Percentiles rank a stretch among this genome's conserved stretches.
phyloP scores from a whole-genome alignment of 2,888 invertebrate species.

The Acrobasis repandana region DNA sequence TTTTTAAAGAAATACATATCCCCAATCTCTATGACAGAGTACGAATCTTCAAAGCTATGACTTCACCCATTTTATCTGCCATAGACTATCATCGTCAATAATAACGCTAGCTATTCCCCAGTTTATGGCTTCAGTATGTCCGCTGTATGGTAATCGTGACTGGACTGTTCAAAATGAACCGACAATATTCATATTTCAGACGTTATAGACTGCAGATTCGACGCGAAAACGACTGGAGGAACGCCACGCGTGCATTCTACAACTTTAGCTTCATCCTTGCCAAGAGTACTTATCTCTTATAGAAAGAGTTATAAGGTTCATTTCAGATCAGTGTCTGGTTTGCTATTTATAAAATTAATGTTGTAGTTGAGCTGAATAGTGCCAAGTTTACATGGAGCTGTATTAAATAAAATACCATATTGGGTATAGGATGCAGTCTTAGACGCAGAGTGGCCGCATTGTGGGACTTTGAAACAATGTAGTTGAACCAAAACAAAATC shows the following conservation, averaged over 20 bases:
- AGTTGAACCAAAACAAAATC: no score
- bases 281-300: not conserved
- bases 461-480: no score
- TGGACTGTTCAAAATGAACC: conserved; percentile 46
- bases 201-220: conserved; percentile 51
- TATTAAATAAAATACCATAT: no score
- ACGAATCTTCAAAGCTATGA: no score
- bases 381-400: not conserved
- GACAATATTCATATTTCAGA: conserved; percentile 65
- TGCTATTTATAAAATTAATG: not conserved
- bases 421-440: no score
- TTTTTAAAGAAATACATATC: no score
- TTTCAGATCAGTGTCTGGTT: not conserved
- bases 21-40: no score
- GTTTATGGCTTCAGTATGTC: conserved; percentile 8
- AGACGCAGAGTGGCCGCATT: no score
- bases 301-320: not conserved
- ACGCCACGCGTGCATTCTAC: conserved; percentile 10
- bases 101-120: not conserved
- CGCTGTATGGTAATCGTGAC: conserved; percentile 47
- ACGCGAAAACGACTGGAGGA: conserved; percentile 45
- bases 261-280: not conserved
- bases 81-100: not conserved
- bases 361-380: not conserved
- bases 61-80: not conserved